A percentile compares a stretch with the other conserved stretches of the same genome.
Evolutionary conservation across 1,140 invertebrate genomes (phyloP).

Genomic region (Batillaria attramentaria): DNA sequence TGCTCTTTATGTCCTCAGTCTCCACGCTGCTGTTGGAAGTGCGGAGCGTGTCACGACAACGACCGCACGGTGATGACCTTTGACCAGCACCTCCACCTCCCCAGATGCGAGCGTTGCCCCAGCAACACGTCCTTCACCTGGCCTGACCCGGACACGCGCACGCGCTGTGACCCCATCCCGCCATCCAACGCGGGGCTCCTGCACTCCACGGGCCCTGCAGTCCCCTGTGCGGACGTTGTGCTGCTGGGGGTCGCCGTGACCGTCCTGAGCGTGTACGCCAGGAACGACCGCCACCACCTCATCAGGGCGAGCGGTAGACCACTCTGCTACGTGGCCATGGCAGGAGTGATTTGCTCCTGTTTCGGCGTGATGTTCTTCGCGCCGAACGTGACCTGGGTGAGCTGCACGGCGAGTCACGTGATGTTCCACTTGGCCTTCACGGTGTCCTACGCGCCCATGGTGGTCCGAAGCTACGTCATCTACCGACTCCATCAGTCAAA

Average conservation of each 20-base stretch:
- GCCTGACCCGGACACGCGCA: constrained; percentile 71
- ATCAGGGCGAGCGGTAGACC: constrained; percentile 60
- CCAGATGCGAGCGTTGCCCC: neutral
- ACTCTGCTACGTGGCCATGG: constrained; percentile 57
- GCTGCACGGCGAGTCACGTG: constrained; percentile 82
- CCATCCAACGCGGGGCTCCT: constrained; percentile 31
- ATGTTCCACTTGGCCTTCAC: constrained; percentile 81
- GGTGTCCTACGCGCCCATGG: constrained; percentile 84
- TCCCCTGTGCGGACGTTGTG: constrained; percentile 72
- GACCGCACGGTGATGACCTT: constrained; percentile 43
- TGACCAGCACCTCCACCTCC: constrained; percentile 17
- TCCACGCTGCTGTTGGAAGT: constrained; percentile 51
- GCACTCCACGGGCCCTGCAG: constrained; percentile 70
- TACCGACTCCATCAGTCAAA: too few species aligned
- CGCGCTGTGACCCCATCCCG: constrained; percentile 71
- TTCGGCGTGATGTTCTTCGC: constrained; percentile 52
- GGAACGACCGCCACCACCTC: constrained; percentile 48
- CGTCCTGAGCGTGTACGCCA: constrained; percentile 1
- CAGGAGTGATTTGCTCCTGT: constrained; percentile 52
- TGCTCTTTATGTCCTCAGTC: too few species aligned
- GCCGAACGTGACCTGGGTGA: constrained; percentile 78
- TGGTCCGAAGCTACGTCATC: constrained; percentile 90
- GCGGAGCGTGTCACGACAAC: constrained; percentile 45
- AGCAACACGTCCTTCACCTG: constrained; percentile 49
- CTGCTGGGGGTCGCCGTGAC: constrained; percentile 23